Conservation (phyloP, 2,113 vertebrate genomes). For the Gambusia holbrooki region DNA sequence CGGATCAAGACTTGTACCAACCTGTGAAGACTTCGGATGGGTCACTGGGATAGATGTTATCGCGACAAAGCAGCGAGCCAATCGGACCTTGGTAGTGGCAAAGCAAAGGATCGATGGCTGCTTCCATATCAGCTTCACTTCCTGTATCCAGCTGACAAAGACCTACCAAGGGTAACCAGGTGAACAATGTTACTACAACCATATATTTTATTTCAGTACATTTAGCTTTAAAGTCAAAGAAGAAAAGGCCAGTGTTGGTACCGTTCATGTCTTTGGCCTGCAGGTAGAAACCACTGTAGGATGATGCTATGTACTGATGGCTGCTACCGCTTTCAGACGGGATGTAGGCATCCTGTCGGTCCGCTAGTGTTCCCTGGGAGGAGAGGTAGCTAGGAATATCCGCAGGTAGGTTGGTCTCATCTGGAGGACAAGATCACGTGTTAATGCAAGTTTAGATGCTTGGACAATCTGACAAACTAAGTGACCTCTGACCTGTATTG, state of each 20-base stretch:
- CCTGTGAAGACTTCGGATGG: constrained; percentile 73
- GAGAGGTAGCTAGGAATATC: constrained; percentile 97
- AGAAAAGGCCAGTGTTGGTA: constrained; percentile 50
- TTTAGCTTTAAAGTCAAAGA: background rate
- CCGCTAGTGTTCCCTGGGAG: constrained; percentile 93
- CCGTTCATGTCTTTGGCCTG: constrained; percentile 88
- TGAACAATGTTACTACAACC: background rate
- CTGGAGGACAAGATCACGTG: constrained; percentile 64
- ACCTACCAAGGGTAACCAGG: constrained; percentile 74
- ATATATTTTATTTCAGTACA: background rate
- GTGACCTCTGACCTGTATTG: constrained; percentile 88
- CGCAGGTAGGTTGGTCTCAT: constrained; percentile 95
- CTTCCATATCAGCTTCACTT: constrained; percentile 90
- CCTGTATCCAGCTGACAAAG: constrained; percentile 87
- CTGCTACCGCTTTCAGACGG: constrained; percentile 92
- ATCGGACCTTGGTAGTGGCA: constrained; percentile 87
- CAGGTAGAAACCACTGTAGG: constrained; percentile 88
- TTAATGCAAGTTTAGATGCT: background rate
- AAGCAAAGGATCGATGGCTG: constrained; percentile 85
- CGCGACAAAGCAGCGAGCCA: constrained; percentile 82
- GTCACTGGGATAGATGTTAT: constrained; percentile 81
- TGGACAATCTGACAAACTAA: background rate
- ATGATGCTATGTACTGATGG: constrained; percentile 88
- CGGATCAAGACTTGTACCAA: constrained; percentile 15
- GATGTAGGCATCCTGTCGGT: constrained; percentile 91